Evolutionary conservation across 2,797 vertebrate species (phyloP).

Genomic region (Muscicapa striata): DNA sequence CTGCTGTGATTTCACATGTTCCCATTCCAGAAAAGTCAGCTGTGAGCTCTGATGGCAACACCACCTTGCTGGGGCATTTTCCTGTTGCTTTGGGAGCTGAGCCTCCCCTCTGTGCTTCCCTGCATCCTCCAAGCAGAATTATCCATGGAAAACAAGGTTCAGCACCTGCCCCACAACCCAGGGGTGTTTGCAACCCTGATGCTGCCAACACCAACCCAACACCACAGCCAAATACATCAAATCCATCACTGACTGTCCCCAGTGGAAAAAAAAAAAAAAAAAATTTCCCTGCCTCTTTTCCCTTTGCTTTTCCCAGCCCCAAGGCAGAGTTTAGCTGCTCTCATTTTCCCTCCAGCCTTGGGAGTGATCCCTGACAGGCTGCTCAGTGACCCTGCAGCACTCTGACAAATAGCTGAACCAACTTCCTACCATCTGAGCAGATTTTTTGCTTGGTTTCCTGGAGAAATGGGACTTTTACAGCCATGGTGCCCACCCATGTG

Average conservation of each 20-base stretch:
- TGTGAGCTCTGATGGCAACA: neutral
- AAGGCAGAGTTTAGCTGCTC: neutral
- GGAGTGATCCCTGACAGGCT: neutral
- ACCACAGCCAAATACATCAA: neutral
- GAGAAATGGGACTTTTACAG: constrained; percentile 26
- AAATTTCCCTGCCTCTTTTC: neutral
- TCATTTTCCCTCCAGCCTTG: neutral
- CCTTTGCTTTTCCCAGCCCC: neutral
- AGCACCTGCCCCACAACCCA: neutral
- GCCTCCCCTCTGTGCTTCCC: neutral
- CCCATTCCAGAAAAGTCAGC: neutral
- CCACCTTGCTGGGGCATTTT: neutral
- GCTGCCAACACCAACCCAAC: neutral
- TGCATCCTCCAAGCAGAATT: neutral
- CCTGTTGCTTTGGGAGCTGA: neutral
- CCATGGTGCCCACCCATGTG: neutral
- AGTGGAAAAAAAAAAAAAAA: neutral
- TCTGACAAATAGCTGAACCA: neutral
- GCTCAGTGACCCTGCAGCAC: neutral
- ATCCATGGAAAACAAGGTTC: accelerated
- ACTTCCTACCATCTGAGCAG: neutral
- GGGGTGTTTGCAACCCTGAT: neutral
- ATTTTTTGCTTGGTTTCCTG: constrained; percentile 43
- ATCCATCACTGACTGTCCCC: neutral
- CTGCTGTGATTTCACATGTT: neutral